Base-by-base conservation (phyloP, 2,888 invertebrate genomes). In the Thumatha senex region DNA sequence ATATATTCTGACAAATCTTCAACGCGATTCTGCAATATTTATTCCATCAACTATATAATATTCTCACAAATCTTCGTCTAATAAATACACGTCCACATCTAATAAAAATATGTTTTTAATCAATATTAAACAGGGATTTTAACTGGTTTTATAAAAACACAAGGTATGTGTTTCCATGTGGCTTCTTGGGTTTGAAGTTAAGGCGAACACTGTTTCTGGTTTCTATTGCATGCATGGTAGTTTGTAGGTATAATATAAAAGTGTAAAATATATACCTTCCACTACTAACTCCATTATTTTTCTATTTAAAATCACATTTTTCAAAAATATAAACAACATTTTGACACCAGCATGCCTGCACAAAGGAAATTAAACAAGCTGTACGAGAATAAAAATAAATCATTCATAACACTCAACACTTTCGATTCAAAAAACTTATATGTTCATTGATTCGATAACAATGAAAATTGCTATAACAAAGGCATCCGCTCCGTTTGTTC, bases 391-490 rank as follows among this genome's bases (percentile, higher is more conserved):
- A 79, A 76, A 80, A 82, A 88, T 86, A 86, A 88, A 88, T 87
- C 86, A 87, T 85, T 86, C 82, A 82, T 79, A 82, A 74, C 79
- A 77, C 78, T 84, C 85, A 80, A 86, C 86, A 87, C 86, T 86
- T 83, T 70, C 82, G 82, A 79, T 78, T 78, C 78, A 82, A 31
- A 86, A 85, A 86, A 84, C 80, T 81, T 39, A 39, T 39, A 81
- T 76, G 79, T 73, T 83, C 85, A 84, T 86, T 88, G 87, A 87
- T 86, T 88, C 76, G 78, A 76, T 83, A 84, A 89, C 88, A 89
- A 89, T 88, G 80, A 86, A 85, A 83, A 80, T 88, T 71, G 80
- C 77, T 78, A 76, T 82, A 82, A 88, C 86, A 89, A 88, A 70
- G 81, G 81, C 77, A 73, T 71, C 65, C 63, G 72, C 62, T 59